phyloP scores from a whole-genome alignment of 2,888 invertebrate genomes.

The Dynastes grantii region DNA sequence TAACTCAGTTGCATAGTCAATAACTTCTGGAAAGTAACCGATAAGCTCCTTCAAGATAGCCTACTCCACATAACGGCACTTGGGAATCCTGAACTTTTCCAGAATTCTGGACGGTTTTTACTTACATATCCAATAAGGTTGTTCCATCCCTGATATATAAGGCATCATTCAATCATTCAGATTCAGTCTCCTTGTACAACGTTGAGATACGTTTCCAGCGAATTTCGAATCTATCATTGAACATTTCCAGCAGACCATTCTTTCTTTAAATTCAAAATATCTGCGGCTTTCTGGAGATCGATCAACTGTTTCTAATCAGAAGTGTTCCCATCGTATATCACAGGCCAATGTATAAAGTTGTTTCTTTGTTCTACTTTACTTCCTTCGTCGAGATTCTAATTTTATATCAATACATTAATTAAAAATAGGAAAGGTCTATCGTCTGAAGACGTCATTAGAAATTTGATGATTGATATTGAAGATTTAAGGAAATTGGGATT shows the following conservation, averaged over 20 bases:
- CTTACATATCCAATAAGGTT: constrained; percentile 69
- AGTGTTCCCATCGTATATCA: constrained; percentile 84
- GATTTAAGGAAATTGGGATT: constrained; percentile 47
- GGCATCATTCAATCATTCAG: constrained; percentile 85
- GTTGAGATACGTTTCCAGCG: constrained; percentile 97
- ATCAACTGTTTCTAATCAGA: constrained; percentile 83
- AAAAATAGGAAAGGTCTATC: neutral
- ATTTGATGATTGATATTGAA: constrained; percentile 45
- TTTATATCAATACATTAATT: constrained; percentile 74
- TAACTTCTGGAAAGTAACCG: constrained; percentile 91
- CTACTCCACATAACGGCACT: constrained; percentile 91
- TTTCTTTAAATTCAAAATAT: constrained; percentile 72
- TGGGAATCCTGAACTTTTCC: constrained; percentile 75
- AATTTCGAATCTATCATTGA: constrained; percentile 77
- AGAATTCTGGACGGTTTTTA: no score
- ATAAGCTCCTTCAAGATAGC: constrained; percentile 85
- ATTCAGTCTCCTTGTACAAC: constrained; percentile 95
- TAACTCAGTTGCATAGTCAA: constrained; percentile 87
- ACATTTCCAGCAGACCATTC: constrained; percentile 51
- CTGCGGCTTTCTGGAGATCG: constrained; percentile 71
- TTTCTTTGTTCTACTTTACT: constrained; percentile 75
- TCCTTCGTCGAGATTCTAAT: constrained; percentile 84
- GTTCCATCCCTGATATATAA: no score
- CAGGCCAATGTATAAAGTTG: constrained; percentile 91
- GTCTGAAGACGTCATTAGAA: constrained; percentile 47